Conservation (phyloP, 2,888 invertebrate species). For the Limenitis camilla region DNA sequence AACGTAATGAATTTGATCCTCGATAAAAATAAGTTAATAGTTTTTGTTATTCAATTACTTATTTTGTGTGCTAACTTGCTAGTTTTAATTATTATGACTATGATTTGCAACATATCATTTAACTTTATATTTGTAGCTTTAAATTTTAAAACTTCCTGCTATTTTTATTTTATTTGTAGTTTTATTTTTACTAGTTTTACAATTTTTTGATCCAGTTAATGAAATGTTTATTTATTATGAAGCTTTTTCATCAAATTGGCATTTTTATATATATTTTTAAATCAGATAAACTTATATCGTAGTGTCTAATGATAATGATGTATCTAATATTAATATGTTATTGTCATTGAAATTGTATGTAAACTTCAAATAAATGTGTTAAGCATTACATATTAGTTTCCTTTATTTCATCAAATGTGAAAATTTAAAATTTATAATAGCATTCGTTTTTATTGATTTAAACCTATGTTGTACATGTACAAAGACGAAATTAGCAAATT, state of each 20-base stretch:
- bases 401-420: not conserved
- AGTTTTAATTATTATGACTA: slow-evolving; percentile 5
- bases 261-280: too few relatives aligned
- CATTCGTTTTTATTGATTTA: too few relatives aligned
- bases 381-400: slow-evolving; percentile 38
- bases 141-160: slow-evolving; percentile 3
- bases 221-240: not conserved
- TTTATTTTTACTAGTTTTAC: not conserved
- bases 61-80: slow-evolving; percentile 3
- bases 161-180: not conserved
- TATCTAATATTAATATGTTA: slow-evolving; percentile 12
- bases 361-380: slow-evolving; percentile 52
- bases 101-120: slow-evolving; percentile 15
- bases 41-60: not conserved
- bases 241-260: too few relatives aligned
- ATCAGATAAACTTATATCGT: not conserved
- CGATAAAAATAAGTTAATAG: slow-evolving; percentile 3
- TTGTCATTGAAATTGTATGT: slow-evolving; percentile 29
- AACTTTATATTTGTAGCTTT: slow-evolving; percentile 5
- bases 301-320: not conserved
- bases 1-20: slow-evolving; percentile 23
- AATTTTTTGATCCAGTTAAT: not conserved
- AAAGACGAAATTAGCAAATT: too few relatives aligned
- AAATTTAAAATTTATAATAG: too few relatives aligned
- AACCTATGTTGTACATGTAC: too few relatives aligned